Conservation (phyloP, 2,888 invertebrate species). For the Latrodectus hesperus region DNA sequence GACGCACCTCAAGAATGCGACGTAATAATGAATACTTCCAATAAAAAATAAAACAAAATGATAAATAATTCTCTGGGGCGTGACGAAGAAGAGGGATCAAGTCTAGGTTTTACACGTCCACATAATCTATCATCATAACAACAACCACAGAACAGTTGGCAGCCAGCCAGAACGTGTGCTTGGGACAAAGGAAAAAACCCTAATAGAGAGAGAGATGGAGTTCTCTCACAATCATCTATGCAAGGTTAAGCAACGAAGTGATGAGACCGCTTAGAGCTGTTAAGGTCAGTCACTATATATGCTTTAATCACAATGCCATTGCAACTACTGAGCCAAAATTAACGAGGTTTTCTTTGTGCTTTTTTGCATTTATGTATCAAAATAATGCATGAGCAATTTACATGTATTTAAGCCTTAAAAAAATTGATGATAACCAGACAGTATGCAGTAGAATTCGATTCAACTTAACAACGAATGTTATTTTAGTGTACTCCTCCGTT, state of each 20-base stretch:
- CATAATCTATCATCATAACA: neutral
- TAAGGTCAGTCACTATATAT: no score
- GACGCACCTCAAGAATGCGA: neutral
- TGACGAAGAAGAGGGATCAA: neutral
- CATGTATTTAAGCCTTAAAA: no score
- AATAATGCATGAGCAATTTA: no score
- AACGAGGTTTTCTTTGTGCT: no score
- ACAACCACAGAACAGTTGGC: neutral
- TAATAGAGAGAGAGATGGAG: neutral
- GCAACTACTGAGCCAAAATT: no score
- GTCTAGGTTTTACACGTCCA: neutral
- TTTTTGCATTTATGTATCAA: no score
- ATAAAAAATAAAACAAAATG: no score
- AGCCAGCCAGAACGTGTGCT: neutral
- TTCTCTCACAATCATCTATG: neutral
- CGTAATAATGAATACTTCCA: neutral
- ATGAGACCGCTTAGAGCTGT: neutral
- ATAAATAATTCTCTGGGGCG: neutral
- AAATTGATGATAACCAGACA: no score
- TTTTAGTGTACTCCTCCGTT: no score
- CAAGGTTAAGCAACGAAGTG: neutral
- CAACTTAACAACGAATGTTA: no score
- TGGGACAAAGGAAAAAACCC: neutral
- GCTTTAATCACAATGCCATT: no score
- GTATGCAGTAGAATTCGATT: no score